Percentiles rank a stretch among this genome's conserved stretches.
Conservation (phyloP, 2,888 invertebrate species). For the Pseudococcus viburni region DNA sequence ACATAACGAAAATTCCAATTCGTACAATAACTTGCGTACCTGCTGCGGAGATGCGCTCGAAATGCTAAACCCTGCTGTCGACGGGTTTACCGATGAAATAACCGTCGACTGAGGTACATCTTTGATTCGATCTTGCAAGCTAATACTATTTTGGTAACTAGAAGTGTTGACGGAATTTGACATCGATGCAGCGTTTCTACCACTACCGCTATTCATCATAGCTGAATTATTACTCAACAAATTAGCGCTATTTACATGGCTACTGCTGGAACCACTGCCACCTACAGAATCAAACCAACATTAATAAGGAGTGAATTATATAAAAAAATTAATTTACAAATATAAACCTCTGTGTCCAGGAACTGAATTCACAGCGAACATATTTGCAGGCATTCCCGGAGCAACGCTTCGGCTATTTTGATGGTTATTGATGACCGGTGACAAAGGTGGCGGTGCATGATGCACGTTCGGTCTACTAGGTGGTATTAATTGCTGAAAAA, state of each 20-base stretch:
- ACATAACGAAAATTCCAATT: neutral
- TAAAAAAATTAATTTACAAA: neutral
- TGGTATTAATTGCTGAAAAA: slow-evolving; percentile 64
- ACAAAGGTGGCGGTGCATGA: slow-evolving; percentile 56
- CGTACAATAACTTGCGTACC: neutral
- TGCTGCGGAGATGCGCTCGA: slow-evolving; percentile 19
- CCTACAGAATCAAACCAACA: neutral
- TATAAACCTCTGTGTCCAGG: slow-evolving; percentile 50
- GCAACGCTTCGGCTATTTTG: slow-evolving; percentile 72
- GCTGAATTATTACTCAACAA: slow-evolving; percentile 29
- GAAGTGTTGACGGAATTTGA: slow-evolving; percentile 60
- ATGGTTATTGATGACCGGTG: slow-evolving; percentile 72
- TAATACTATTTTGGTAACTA: slow-evolving; percentile 66
- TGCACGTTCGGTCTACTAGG: slow-evolving; percentile 52
- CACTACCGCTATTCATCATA: slow-evolving; percentile 7
- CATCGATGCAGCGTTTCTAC: slow-evolving; percentile 18
- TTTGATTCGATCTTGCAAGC: slow-evolving; percentile 67
- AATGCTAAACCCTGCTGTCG: slow-evolving; percentile 55
- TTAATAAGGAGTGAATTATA: neutral
- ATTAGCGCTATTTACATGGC: neutral
- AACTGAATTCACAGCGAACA: slow-evolving; percentile 69
- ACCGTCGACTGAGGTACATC: slow-evolving; percentile 64
- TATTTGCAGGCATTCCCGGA: slow-evolving; percentile 73
- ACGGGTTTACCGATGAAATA: slow-evolving; percentile 46
- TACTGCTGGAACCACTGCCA: neutral